phyloP scores from a whole-genome alignment of 2,113 vertebrate species.

The Delphinapterus leucas region DNA sequence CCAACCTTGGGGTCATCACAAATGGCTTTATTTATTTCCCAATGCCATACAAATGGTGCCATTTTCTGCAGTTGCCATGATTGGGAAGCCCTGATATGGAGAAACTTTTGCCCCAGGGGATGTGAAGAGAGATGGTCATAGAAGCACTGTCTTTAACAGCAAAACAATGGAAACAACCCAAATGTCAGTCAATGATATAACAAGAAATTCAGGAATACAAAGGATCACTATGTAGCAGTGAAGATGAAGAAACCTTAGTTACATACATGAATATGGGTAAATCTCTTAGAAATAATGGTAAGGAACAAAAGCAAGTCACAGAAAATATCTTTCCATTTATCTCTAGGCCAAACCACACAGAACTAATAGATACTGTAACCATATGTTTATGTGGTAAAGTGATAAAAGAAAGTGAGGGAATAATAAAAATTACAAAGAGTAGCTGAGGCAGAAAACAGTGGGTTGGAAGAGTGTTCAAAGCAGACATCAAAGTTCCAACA shows the following conservation, averaged over 20 bases:
- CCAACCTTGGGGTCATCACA: neutral
- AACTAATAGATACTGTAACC: neutral
- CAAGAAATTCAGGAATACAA: neutral
- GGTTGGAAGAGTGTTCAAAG: neutral
- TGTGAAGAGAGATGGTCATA: neutral
- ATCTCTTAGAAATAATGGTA: neutral
- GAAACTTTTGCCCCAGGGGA: neutral
- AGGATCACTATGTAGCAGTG: neutral
- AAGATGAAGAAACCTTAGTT: neutral
- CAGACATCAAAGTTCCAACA: neutral
- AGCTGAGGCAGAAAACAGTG: neutral
- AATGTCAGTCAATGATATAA: no score
- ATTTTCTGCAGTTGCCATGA: neutral
- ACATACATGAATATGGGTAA: neutral
- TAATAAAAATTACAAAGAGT: neutral
- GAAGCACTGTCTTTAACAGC: neutral
- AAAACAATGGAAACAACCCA: neutral
- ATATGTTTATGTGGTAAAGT: neutral
- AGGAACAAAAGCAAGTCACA: neutral
- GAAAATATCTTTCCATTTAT: neutral
- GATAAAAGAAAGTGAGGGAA: neutral
- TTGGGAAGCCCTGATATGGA: neutral
- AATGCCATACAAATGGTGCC: neutral
- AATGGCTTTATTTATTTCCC: neutral
- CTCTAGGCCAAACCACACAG: neutral